phyloP scores from a whole-genome alignment of 1,140 invertebrate genomes.

The Dendroctonus valens region DNA sequence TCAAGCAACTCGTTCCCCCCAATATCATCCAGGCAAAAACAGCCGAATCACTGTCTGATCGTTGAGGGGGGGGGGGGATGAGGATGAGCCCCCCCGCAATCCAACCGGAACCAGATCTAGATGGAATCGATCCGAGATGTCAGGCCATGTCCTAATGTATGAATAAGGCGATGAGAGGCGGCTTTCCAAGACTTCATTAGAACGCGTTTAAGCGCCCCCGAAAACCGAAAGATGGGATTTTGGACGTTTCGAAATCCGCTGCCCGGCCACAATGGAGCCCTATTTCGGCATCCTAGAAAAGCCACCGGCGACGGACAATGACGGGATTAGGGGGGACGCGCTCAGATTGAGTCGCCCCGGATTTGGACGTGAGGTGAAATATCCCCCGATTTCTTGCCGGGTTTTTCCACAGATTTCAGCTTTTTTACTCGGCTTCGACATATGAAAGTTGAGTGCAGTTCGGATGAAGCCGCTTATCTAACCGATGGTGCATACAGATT shows the following conservation, averaged over 20 bases:
- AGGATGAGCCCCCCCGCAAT: no score
- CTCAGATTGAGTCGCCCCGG: constrained; percentile 15
- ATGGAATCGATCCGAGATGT: constrained; percentile 1
- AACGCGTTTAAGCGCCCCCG: constrained; percentile 37
- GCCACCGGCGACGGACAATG: constrained; percentile 40
- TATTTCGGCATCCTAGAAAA: constrained; percentile 37
- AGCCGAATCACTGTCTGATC: no score
- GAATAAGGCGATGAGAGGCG: constrained; percentile 11
- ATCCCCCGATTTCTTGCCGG: no score
- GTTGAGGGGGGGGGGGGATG: no score
- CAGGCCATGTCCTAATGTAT: background rate
- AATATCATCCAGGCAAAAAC: no score
- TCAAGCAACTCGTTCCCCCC: no score
- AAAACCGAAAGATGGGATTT: constrained; percentile 43
- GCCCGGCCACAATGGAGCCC: background rate
- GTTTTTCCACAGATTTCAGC: no score
- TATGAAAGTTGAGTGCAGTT: no score
- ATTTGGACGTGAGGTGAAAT: background rate
- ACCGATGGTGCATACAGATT: no score
- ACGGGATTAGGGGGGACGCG: constrained; percentile 36
- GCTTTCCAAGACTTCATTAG: constrained; percentile 35
- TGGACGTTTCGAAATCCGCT: no score
- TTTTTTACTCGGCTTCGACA: no score
- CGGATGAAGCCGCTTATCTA: no score
- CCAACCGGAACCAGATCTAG: background rate